Base-by-base conservation (phyloP, 2,888 invertebrate genomes). In the Invenusta paracnida region DNA sequence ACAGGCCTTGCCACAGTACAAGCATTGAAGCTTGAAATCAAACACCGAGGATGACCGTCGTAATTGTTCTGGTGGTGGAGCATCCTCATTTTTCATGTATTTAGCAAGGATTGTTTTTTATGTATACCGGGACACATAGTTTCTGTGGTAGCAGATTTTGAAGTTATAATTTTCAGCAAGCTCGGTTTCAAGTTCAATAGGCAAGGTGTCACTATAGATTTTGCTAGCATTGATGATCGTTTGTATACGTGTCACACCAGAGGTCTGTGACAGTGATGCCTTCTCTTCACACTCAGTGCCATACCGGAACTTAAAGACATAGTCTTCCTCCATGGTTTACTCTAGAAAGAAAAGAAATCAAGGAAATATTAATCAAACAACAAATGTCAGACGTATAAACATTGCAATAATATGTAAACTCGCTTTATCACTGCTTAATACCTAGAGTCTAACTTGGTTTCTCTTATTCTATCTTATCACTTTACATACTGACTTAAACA, bases 1-100 rank as follows among this genome's bases (percentile, higher is more conserved):
- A 79, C 79, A 79, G n/a, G 23, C n/a, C 27, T 79, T 27, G 23
- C 79, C 79, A 79, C 79, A 79, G 79, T 25, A 79, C 23, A 79
- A 27, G 27, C 79, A 79, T 25, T 79, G 79, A n/a, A 25, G 23
- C 27, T 79, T 79, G 27, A 79, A 79, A n/a, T 27, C 23, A 27
- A 79, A 79, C 27, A 79, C 27, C 23, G 79, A 17, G 17, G 48
- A 48, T 48, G 48, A 48, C 48, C 48, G 5, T 48, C 48, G 48
- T 48, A 48, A 48, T 11, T 17, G 17, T 11, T 48, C n/a, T n/a
- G n/a, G n/a, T n/a, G n/a, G n/a, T n/a, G n/a, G n/a, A n/a, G n/a
- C n/a, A n/a, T n/a, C n/a, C n/a, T 48, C 48, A 48, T 48, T 48
- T 48, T 48, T 48, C 48, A 48, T 48, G 48, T 48, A 48, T 48